Percentiles rank a stretch among this genome's conserved stretches.
Conservation (phyloP, 2,888 invertebrate genomes). For the Tanypteryx hageni region DNA sequence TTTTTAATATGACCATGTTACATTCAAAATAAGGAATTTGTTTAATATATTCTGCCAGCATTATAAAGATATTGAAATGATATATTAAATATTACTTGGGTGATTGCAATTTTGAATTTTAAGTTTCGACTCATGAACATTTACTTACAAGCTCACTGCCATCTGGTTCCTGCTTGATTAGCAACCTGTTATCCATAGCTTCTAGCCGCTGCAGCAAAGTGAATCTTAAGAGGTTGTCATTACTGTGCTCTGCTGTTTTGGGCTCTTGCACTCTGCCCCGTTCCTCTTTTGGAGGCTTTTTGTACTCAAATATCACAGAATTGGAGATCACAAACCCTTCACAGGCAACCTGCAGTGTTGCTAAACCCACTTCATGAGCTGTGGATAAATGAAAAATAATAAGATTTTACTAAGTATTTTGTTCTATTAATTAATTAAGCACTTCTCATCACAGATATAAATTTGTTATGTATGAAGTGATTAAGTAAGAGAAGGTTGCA, state of each 20-base stretch:
- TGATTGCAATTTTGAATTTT: not conserved
- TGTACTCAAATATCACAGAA: slow-evolving; percentile 94
- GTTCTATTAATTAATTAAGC: not conserved
- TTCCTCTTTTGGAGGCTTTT: slow-evolving; percentile 81
- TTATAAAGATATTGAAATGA: no score
- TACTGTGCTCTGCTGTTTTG: slow-evolving; percentile 71
- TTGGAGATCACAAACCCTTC: slow-evolving; percentile 95
- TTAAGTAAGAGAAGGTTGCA: not conserved
- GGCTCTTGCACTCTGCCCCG: slow-evolving; percentile 59
- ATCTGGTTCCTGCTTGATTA: slow-evolving; percentile 85
- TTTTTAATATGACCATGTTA: no score
- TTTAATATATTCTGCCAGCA: no score
- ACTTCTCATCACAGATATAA: not conserved
- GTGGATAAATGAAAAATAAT: slow-evolving; percentile 70
- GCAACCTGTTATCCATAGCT: slow-evolving; percentile 87
- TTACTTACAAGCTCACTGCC: slow-evolving; percentile 78
- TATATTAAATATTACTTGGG: slow-evolving; percentile 15
- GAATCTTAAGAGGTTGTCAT: slow-evolving; percentile 86
- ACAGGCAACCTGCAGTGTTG: slow-evolving; percentile 93
- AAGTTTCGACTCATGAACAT: not conserved
- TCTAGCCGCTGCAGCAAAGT: slow-evolving; percentile 90
- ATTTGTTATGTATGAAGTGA: not conserved
- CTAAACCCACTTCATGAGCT: slow-evolving; percentile 94
- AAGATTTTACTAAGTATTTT: no score
- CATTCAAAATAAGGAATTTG: no score